Evolutionary conservation across 2,113 vertebrate species (phyloP).

Genomic region (Pantherophis guttatus): DNA sequence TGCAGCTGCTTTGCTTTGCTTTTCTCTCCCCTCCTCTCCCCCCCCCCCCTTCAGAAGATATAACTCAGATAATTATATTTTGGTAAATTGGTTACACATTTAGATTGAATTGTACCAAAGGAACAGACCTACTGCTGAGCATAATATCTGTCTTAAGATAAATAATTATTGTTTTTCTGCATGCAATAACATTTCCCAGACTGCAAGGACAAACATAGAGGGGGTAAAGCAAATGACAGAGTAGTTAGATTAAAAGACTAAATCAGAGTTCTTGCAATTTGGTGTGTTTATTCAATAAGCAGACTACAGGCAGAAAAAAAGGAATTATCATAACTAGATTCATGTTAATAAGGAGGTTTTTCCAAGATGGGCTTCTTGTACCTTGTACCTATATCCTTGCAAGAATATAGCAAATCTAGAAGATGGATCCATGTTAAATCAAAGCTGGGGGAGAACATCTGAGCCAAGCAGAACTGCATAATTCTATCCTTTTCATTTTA

Average conservation of each 20-base stretch:
- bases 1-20: neutral
- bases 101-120: neutral
- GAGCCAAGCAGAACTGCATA: neutral
- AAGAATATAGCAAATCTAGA: neutral
- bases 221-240: neutral
- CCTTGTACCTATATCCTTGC: no score
- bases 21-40: neutral
- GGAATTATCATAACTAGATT: neutral
- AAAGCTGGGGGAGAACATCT: neutral
- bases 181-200: constrained; percentile 8
- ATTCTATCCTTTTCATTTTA: neutral
- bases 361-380: neutral
- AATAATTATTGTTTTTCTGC: neutral
- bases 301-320: neutral
- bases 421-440: neutral
- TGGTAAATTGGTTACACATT: neutral
- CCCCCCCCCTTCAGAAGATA: neutral
- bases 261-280: neutral
- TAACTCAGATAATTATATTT: constrained; percentile 18
- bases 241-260: constrained; percentile 7
- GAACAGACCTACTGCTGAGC: neutral
- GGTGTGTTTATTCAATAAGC: neutral
- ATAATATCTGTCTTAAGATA: neutral
- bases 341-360: neutral
- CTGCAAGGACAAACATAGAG: constrained; percentile 7